Evolutionary conservation across 2,113 vertebrate genomes (phyloP).

Genomic region (Zeus faber): DNA sequence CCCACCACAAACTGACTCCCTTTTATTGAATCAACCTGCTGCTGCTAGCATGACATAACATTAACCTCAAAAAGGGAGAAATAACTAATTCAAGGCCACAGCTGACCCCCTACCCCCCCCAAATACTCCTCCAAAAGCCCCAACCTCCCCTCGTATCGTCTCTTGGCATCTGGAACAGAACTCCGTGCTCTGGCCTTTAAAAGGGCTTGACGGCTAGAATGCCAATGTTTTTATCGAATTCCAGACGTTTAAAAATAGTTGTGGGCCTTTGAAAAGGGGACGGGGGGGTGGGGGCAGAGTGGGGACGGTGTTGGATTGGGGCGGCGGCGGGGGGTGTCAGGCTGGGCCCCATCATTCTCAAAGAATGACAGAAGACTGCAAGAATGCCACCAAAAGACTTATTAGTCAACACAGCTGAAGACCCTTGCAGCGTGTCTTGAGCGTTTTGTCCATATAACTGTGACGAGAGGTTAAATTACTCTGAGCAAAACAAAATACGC

Average conservation of each 20-base stretch:
- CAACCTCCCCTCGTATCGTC: conserved; percentile 27
- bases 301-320: conserved; percentile 26
- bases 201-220: conserved; percentile 60
- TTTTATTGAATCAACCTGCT: conserved; percentile 40
- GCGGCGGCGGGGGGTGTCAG: conserved; percentile 40
- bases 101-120: conserved; percentile 12
- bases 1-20: conserved; percentile 29
- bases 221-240: conserved; percentile 74
- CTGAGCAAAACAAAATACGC: too few species aligned
- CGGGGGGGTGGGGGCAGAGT: conserved; percentile 49
- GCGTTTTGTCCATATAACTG: too few species aligned
- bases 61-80: conserved; percentile 31
- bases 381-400: too few species aligned
- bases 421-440: conserved; percentile 39
- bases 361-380: conserved; percentile 43
- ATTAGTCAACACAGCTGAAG: conserved; percentile 35
- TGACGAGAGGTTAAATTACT: too few species aligned
- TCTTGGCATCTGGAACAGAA: conserved; percentile 55
- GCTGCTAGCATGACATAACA: conserved; percentile 40
- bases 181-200: conserved; percentile 59
- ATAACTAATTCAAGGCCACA: conserved; percentile 16
- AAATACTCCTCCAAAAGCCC: not conserved
- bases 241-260: conserved; percentile 72
- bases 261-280: conserved; percentile 32
- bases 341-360: conserved; percentile 49